Conservation (phyloP, 2,797 vertebrate species). For the Peromyscus eremicus region DNA sequence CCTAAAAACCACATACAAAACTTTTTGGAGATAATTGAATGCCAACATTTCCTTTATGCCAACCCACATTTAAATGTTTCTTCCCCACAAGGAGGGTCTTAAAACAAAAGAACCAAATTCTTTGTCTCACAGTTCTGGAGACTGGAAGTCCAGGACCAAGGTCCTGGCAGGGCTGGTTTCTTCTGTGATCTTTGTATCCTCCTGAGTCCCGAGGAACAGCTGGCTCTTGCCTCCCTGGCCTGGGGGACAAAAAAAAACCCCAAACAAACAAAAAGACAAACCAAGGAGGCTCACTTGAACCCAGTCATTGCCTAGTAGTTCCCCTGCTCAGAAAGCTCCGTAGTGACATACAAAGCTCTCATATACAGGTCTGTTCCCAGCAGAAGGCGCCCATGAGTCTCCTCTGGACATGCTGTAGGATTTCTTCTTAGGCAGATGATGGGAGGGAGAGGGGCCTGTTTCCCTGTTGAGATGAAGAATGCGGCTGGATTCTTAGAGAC, state of each 20-base stretch:
- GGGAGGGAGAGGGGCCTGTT: background rate
- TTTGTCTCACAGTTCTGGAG: background rate
- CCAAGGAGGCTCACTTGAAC: fast-evolving
- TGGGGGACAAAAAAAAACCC: background rate
- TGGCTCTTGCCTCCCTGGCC: background rate
- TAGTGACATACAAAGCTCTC: background rate
- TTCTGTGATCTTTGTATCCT: background rate
- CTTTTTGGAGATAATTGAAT: background rate
- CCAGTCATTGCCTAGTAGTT: too few relatives aligned
- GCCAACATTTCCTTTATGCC: background rate
- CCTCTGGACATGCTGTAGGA: background rate
- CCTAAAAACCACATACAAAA: background rate
- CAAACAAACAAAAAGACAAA: background rate
- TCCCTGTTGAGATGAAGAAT: background rate
- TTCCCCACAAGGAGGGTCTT: background rate
- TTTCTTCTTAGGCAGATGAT: background rate
- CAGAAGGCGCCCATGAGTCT: background rate
- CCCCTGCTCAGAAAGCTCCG: background rate
- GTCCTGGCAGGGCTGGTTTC: background rate
- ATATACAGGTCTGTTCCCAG: background rate
- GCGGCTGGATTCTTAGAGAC: background rate
- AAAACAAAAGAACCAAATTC: background rate
- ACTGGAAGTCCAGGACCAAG: background rate
- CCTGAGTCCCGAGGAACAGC: background rate
- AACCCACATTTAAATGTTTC: background rate